Base-by-base conservation (phyloP, 2,888 invertebrate genomes). In the Rutpela maculata region DNA sequence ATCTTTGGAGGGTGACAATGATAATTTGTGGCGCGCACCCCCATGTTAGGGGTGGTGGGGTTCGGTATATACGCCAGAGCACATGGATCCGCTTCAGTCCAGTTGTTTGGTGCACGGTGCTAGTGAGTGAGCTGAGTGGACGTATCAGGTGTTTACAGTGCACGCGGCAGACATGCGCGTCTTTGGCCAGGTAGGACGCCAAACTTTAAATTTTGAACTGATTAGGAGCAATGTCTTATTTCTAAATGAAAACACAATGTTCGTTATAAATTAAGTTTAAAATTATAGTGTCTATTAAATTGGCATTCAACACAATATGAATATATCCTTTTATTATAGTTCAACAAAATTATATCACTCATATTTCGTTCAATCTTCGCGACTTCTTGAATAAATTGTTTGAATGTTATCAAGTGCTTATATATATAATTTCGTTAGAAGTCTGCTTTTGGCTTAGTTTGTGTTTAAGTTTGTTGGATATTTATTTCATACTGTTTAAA, bases 21-120 rank as follows among this genome's bases (percentile, higher is more conserved):
- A 76, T 80, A 79, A 85, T 81, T 77, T 84, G 83, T 84, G 84
- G 85, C 82, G 84, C 85, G 85, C 86, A 85, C 85, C 87, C 86
- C 85, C 83, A 57, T 71, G 63, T 17, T 63, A 79, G 76, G 81
- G 80, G 79, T 79, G 83, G 82, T 81, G 87, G 88, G 87, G 86
- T 81, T 66, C 82, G 80, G 78, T 86, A 86, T 87, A 87, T 86
- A 87, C 77, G 83, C 82, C 78, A 79, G 82, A 80, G 80, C 77
- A 81, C 81, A 86, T 85, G 85, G 82, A 81, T 81, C 82, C 79
- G 80, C 81, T 81, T 81, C 85, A 85, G 86, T 85, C 74, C 75
- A 70, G 74, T 72, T 69, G 73, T 66, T 77, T 59, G 50, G 70
- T 81, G 83, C 80, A 82, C 82, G 78, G 85, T 84, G 85, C 80